These are phyloP conservation scores for Engraulis encrasicolus DNA, from an alignment of 2,113 vertebrate genomes.

Conservation along the genomic window DNA sequence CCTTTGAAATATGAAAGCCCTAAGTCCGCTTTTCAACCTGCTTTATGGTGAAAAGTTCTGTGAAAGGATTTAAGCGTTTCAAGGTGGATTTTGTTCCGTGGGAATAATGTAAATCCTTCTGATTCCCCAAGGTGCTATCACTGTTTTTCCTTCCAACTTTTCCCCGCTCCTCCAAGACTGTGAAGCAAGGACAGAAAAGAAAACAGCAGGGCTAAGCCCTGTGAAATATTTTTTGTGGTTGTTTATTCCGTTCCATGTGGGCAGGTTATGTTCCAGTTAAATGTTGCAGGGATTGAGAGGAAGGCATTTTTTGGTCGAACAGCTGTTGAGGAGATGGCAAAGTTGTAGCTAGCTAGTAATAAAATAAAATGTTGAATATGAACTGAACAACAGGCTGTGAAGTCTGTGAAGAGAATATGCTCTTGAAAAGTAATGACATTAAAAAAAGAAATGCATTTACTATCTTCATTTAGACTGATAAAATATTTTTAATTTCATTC, in stretches of 20 bases:
- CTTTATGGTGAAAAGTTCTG: not conserved
- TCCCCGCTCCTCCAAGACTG: not conserved
- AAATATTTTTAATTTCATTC: too few species aligned
- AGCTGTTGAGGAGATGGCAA: too few species aligned
- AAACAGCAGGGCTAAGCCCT: not conserved
- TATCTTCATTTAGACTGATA: too few species aligned
- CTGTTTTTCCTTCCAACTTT: not conserved
- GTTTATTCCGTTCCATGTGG: not conserved
- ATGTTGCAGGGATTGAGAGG: not conserved
- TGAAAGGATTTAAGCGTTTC: conserved; percentile 32
- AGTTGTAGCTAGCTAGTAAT: too few species aligned
- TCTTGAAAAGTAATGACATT: too few species aligned
- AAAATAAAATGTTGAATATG: too few species aligned
- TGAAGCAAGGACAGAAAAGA: not conserved
- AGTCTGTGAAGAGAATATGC: too few species aligned
- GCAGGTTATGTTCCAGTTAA: not conserved
- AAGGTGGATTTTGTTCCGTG: conserved; percentile 12
- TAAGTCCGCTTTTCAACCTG: not conserved
- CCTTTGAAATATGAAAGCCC: not conserved
- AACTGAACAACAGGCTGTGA: too few species aligned
- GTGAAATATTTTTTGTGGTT: too few species aligned
- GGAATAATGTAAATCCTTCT: conserved; percentile 25
- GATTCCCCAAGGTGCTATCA: not conserved
- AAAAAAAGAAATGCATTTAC: too few species aligned
- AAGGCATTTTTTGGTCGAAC: not conserved